Conservation (phyloP, 1,140 invertebrate genomes). For the Cydia fagiglandana region DNA sequence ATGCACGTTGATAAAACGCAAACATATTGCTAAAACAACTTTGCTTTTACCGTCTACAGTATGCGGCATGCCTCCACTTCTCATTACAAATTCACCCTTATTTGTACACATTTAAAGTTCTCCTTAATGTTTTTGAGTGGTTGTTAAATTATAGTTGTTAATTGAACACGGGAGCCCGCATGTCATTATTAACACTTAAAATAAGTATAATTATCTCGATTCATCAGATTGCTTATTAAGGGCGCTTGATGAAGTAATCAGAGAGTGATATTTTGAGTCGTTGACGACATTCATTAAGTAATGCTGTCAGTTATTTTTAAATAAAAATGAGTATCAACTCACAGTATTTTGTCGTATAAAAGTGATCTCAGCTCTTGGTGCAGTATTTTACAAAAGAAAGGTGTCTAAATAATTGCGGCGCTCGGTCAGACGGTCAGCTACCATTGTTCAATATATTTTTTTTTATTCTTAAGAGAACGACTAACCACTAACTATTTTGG, state of each 20-base stretch:
- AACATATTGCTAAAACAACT: constrained; percentile 15
- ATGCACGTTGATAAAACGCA: constrained; percentile 30
- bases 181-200: constrained; percentile 31
- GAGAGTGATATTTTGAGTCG: constrained; percentile 24
- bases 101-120: not conserved
- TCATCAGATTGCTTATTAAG: constrained; percentile 32
- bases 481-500: too few species aligned
- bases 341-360: too few species aligned
- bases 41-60: not conserved
- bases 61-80: not conserved
- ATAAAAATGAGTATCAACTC: too few species aligned
- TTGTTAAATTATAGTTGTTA: not conserved
- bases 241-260: constrained; percentile 29
- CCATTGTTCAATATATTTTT: too few species aligned
- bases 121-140: not conserved
- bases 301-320: not conserved
- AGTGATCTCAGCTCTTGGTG: too few species aligned
- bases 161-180: constrained; percentile 30
- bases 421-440: too few species aligned
- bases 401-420: too few species aligned
- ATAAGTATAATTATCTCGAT: constrained; percentile 32
- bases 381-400: too few species aligned
- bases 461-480: too few species aligned
- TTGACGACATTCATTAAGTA: constrained; percentile 8
- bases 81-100: not conserved